Percentiles rank a stretch among this genome's conserved stretches.
These are phyloP conservation scores for Corapipo altera DNA, from an alignment of 2,113 vertebrate genomes.

Conservation along the genomic window DNA sequence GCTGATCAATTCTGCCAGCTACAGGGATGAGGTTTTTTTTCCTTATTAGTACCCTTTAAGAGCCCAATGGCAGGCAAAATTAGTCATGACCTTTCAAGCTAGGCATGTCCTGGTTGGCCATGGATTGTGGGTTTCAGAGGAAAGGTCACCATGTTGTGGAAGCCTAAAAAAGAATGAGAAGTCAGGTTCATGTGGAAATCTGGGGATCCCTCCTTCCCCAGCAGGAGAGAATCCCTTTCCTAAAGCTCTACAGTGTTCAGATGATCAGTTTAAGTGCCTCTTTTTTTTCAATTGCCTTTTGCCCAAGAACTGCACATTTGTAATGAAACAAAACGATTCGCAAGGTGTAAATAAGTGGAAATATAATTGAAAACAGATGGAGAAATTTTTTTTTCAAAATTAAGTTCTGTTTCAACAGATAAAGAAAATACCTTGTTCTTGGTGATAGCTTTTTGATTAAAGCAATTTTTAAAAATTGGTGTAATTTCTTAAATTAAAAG, in stretches of 20 bases:
- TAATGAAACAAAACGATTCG: not conserved
- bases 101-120: constrained; percentile 55
- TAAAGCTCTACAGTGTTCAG: not conserved
- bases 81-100: constrained; percentile 60
- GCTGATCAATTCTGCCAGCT: constrained; percentile 44
- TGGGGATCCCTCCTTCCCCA: constrained; percentile 29
- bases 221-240: not conserved
- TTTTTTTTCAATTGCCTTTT: not conserved
- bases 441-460: not conserved
- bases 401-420: not conserved
- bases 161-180: constrained; percentile 65
- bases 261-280: not conserved
- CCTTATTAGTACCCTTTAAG: constrained; percentile 34
- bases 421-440: not conserved
- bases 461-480: not conserved
- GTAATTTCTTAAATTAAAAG: not conserved
- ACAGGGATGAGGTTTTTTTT: constrained; percentile 29
- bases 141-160: constrained; percentile 59
- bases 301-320: not conserved
- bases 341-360: not conserved
- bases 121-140: constrained; percentile 57
- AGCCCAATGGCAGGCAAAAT: constrained; percentile 56
- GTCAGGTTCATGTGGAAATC: constrained; percentile 35
- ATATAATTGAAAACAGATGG: not conserved
- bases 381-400: not conserved